These are phyloP conservation scores for Porites australiensis DNA, from an alignment of 64 coral and sea anemone genomes.

Conservation along the genomic window DNA sequence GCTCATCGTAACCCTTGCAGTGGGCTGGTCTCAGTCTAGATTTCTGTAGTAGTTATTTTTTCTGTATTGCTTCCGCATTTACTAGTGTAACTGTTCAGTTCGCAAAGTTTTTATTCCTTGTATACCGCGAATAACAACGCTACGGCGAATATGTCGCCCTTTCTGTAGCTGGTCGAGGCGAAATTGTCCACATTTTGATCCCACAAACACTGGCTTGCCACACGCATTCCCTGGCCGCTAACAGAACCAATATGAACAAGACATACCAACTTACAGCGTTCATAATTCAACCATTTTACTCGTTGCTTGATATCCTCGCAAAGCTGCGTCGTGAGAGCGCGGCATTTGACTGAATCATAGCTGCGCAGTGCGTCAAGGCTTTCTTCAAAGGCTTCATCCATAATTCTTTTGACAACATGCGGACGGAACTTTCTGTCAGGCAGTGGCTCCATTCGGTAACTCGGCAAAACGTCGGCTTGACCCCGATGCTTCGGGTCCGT, in stretches of 20 bases:
- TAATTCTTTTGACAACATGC: conserved; percentile 78
- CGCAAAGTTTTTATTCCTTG: conserved; percentile 49
- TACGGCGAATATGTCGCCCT: conserved; percentile 87
- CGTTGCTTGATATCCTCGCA: conserved; percentile 95
- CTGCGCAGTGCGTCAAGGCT: conserved; percentile 59
- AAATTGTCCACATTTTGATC: conserved; percentile 85
- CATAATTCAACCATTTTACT: conserved; percentile 93
- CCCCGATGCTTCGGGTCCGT: neutral
- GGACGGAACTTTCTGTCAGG: conserved; percentile 74
- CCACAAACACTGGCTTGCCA: conserved; percentile 89
- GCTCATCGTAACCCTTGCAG: no score
- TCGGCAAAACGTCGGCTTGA: conserved; percentile 56
- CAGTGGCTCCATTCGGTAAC: conserved; percentile 70
- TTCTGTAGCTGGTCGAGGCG: conserved; percentile 74
- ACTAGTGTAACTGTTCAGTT: neutral
- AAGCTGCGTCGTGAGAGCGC: conserved; percentile 60
- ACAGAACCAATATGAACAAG: conserved; percentile 89
- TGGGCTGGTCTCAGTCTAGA: no score
- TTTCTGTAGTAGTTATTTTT: no score
- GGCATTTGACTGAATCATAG: conserved; percentile 82
- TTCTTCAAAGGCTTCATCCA: conserved; percentile 84
- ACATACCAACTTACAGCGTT: conserved; percentile 86
- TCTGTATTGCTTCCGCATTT: no score
- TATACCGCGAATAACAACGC: conserved; percentile 90
- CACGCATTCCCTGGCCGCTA: conserved; percentile 79